Base-by-base conservation (phyloP, 2,888 invertebrate genomes). In the Andrena dorsata region DNA sequence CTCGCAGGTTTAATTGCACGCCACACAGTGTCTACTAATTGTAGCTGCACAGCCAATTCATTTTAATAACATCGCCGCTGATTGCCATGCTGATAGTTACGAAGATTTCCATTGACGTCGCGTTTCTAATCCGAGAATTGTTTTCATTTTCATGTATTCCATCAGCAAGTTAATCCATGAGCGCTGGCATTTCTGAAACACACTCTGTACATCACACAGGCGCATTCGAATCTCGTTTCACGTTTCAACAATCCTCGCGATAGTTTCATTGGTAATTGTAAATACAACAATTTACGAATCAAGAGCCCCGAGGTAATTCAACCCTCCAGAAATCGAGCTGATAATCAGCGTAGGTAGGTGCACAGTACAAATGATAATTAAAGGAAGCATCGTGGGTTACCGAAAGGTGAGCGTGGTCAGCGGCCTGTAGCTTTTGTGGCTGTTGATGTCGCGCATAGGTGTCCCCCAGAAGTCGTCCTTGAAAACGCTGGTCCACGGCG, bases 401-500 rank as follows among this genome's bases (percentile, higher is more conserved):
- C 98, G 96, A 95, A 98, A 98, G 8, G 97, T 96, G 70, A 98
- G 95, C 66, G 97, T 96, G 20, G 97, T 97, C 86, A 98, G 94
- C 56, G 98, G 98, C 89, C 98, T 95, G 94, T 98, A 98, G 71
- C 97, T 97, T 95, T 98, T 98, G 94, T 98, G 98, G 90, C 97
- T 98, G 91, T 95, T 95, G 71, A 96, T 94, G 91, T 97, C 97
- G n/a, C 96, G 95, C 97, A 98, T 97, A 47, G 97, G 96, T 73
- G 96, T 97, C n/a, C 98, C 98, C 98, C 98, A 98, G 93, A 98
- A 98, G 94, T 98, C 98, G 93, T 97, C 97, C 90, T 95, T 94
- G 91, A 97, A 96, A 89, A 97, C 95, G 89, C 95, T 95, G 83
- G 94, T 91, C 89, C 97, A 93, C 41, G 96, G 94, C 83, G 95